Evolutionary conservation across 2,113 vertebrate species (phyloP).

Genomic region (Pithys albifrons): DNA sequence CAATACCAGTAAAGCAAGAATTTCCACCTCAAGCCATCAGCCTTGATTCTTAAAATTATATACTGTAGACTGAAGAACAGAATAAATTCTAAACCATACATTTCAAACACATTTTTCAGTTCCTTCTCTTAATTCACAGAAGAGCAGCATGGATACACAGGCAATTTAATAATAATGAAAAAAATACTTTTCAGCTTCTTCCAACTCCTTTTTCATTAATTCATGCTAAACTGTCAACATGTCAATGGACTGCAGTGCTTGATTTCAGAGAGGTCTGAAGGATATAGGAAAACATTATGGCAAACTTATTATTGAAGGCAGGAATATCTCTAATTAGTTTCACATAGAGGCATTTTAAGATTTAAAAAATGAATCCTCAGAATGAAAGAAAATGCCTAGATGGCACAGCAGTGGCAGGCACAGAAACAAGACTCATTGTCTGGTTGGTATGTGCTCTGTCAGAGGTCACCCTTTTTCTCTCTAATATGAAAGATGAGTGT

Average conservation of each 20-base stretch:
- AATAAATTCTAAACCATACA: neutral
- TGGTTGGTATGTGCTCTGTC: neutral
- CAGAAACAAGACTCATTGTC: neutral
- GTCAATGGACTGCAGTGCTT: neutral
- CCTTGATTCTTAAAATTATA: neutral
- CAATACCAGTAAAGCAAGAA: neutral
- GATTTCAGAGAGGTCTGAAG: neutral
- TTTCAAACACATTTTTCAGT: neutral
- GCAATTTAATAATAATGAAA: neutral
- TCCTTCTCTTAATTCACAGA: neutral
- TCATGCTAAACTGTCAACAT: neutral
- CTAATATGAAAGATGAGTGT: accelerated
- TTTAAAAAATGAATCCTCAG: neutral
- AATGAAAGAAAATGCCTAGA: neutral
- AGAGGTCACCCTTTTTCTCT: neutral
- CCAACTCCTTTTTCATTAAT: neutral
- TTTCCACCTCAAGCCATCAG: neutral
- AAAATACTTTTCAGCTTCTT: neutral
- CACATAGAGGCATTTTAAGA: neutral
- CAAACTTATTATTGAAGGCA: neutral
- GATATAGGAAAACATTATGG: neutral
- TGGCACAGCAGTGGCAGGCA: neutral
- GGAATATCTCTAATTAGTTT: neutral
- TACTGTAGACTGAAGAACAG: neutral
- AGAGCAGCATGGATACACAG: neutral